phyloP scores from a whole-genome alignment of 2,888 invertebrate species.

The Sarcophaga subvicina region DNA sequence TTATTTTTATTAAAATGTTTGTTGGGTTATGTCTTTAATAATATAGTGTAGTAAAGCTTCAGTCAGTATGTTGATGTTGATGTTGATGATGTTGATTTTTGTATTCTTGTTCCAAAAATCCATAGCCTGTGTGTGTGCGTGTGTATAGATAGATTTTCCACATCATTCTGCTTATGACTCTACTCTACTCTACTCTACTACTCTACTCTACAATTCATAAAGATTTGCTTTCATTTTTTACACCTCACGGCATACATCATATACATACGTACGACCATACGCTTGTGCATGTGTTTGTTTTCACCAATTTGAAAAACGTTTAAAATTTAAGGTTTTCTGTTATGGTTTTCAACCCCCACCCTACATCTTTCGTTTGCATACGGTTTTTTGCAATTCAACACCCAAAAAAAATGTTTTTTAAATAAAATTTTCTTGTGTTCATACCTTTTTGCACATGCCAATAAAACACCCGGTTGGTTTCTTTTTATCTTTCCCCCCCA shows the following conservation, averaged over 20 bases:
- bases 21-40: slow-evolving; percentile 17
- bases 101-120: too few species aligned
- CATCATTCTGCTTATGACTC: slow-evolving; percentile 17
- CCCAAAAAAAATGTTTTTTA: background rate
- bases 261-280: slow-evolving; percentile 8
- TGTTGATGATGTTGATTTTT: slow-evolving; percentile 23
- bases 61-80: slow-evolving; percentile 31
- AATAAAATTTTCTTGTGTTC: slow-evolving; percentile 4
- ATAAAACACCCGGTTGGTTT: slow-evolving; percentile 14
- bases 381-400: slow-evolving; percentile 1
- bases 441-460: slow-evolving; percentile 21
- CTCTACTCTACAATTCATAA: slow-evolving; percentile 28
- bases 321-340: slow-evolving; percentile 45
- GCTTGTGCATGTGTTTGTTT: background rate
- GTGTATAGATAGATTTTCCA: slow-evolving; percentile 22
- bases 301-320: slow-evolving; percentile 49
- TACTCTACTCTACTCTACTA: too few species aligned
- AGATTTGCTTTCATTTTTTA: slow-evolving; percentile 55
- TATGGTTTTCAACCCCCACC: too few species aligned
- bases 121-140: background rate
- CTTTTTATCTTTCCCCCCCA: background rate
- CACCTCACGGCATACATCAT: slow-evolving; percentile 38
- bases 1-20: slow-evolving; percentile 6
- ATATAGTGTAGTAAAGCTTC: slow-evolving; percentile 24
- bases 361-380: too few species aligned